Evolutionary conservation across 2,888 invertebrate genomes (phyloP), one percentile per base, ranked within the genome.

Genomic region (Pollenia angustigena): DNA sequence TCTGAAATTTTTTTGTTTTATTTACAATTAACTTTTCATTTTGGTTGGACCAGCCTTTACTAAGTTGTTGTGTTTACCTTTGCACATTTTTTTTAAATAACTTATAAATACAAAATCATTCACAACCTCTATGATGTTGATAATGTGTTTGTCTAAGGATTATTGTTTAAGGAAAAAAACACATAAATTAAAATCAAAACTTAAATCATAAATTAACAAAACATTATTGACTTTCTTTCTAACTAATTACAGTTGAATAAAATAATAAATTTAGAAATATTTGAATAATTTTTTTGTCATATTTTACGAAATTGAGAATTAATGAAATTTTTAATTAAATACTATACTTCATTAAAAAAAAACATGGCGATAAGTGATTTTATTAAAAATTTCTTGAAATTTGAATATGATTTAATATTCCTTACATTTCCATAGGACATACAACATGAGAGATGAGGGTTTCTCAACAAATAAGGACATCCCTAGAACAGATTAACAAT

Each of bases 161-260:
- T 79, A 44, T 69, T 79, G 60, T 52, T 69, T 4, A 12, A 69
- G 52, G 32, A 40, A 9, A 16, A 62, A 32, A 11, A 18, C 42
- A 66, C 48, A 64, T 32, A 2, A 74, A 48, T 16, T n/a, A 0
- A 32, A 58, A 44, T 48, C 1, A 58, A 69, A 54, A 64, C 23
- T 46, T 18, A n/a, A 54, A 48, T 52, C 16, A 68, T 50, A 79
- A 86, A 56, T 75, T 60, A 86, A 86, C 86, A 86, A 86, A 86
- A 86, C 86, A 86, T 86, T 86, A 86, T 86, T 86, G 86, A 72
- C 76, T 86, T 86, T 83, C 71, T 76, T 86, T 80, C n/a, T 12
- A 69, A 81, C 60, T 76, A 83, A 80, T 71, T 75, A 40, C 10
- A 83, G 48, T 56, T 81, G 50, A 50, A 56, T 44, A 42, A 64